Evolutionary conservation across 2,113 vertebrate species (phyloP).

Genomic region (Macaca fascicularis): DNA sequence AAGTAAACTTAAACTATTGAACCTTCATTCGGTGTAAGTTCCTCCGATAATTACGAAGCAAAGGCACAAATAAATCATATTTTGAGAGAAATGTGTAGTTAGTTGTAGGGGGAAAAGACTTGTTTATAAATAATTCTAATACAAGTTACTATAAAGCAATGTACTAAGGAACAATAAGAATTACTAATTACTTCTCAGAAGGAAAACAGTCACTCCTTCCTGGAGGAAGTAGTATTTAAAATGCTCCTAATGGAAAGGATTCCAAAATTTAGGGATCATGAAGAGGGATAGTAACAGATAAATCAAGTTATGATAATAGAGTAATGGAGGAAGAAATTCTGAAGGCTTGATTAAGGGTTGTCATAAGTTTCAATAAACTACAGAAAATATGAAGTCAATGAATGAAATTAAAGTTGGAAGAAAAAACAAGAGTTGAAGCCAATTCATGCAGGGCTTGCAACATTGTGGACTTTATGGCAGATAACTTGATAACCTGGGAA

Average conservation of each 20-base stretch:
- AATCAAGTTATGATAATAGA: background rate
- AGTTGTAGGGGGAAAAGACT: background rate
- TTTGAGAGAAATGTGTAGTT: background rate
- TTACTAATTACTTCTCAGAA: background rate
- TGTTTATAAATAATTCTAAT: background rate
- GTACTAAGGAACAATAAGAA: background rate
- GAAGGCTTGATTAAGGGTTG: background rate
- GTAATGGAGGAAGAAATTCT: background rate
- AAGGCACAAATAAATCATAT: background rate
- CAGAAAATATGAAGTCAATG: background rate
- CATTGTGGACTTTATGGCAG: background rate
- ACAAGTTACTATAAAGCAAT: background rate
- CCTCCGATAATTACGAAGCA: background rate
- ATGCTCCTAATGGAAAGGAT: background rate
- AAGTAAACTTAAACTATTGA: background rate
- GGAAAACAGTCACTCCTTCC: background rate
- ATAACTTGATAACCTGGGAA: background rate
- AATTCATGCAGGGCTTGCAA: background rate
- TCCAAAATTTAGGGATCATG: background rate
- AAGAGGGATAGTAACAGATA: background rate
- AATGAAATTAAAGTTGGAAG: background rate
- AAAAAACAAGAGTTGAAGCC: background rate
- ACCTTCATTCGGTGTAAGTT: background rate
- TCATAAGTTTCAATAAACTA: background rate
- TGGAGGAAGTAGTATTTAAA: background rate